Evolutionary conservation across 1,140 invertebrate species (phyloP).

Genomic region (Meteorus sp.): DNA sequence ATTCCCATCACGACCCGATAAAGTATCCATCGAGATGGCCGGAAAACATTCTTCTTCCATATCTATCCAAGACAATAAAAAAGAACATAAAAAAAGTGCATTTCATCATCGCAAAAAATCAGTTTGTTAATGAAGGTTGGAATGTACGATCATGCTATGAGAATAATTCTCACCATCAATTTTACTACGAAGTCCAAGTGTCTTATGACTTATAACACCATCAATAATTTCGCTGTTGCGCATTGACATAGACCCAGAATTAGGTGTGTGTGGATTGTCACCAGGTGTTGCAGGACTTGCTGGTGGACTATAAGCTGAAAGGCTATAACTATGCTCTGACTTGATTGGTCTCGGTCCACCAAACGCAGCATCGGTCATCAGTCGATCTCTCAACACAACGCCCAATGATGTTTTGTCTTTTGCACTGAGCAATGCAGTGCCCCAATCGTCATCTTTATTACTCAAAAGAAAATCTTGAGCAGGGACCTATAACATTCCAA

Average conservation of each 20-base stretch:
- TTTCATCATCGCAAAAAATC: too few relatives aligned
- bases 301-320: constrained; percentile 63
- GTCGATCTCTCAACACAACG: constrained; percentile 81
- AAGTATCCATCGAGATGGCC: constrained; percentile 69
- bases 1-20: constrained; percentile 48
- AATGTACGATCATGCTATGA: neutral
- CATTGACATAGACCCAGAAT: constrained; percentile 26
- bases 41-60: constrained; percentile 84
- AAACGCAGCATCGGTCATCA: constrained; percentile 87
- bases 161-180: constrained; percentile 40
- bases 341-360: constrained; percentile 76
- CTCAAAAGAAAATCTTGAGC: constrained; percentile 44
- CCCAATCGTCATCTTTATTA: constrained; percentile 54
- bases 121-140: too few relatives aligned
- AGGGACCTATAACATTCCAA: constrained; percentile 38
- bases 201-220: constrained; percentile 38
- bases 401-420: constrained; percentile 46
- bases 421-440: constrained; percentile 30
- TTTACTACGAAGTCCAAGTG: constrained; percentile 37
- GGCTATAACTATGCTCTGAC: constrained; percentile 82
- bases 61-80: constrained; percentile 68
- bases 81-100: constrained; percentile 5
- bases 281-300: constrained; percentile 61
- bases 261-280: constrained; percentile 36
- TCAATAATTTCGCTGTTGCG: constrained; percentile 22